phyloP scores from a whole-genome alignment of 2,797 vertebrate species.

The Enteromius radiatus region DNA sequence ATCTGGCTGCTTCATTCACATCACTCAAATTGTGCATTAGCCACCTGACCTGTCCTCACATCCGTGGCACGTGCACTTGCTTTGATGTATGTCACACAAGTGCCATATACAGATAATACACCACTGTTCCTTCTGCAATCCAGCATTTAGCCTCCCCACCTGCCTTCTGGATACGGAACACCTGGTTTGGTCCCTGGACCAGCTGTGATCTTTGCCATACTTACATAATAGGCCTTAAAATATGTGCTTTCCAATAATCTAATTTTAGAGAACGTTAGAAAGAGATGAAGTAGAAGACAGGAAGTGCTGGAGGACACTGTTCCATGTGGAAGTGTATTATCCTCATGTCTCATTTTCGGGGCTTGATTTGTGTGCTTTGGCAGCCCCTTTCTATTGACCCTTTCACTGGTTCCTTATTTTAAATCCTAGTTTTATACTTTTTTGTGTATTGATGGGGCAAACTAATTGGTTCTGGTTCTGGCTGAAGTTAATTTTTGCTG shows the following conservation, averaged over 20 bases:
- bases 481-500: not conserved
- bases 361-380: slow-evolving; percentile 4
- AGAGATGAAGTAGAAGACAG: slow-evolving; percentile 9
- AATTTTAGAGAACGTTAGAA: slow-evolving; percentile 34
- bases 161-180: slow-evolving; percentile 42
- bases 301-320: slow-evolving; percentile 8
- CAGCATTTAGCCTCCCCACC: slow-evolving; percentile 27
- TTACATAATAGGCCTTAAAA: slow-evolving; percentile 22
- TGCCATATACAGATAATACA: slow-evolving; percentile 16
- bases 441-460: not conserved
- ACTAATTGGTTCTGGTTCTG: not conserved
- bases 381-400: not conserved
- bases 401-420: not conserved
- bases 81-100: slow-evolving; percentile 35
- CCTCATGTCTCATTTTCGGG: not conserved
- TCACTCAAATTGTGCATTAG: slow-evolving; percentile 45
- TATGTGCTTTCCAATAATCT: slow-evolving; percentile 18
- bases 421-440: not conserved
- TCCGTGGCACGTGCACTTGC: slow-evolving; percentile 5
- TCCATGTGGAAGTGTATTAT: slow-evolving; percentile 13
- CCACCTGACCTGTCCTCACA: slow-evolving; percentile 33
- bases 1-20: slow-evolving; percentile 45
- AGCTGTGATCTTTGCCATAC: slow-evolving; percentile 39
- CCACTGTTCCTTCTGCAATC: not conserved
- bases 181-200: slow-evolving; percentile 26